Conservation (phyloP, 2,113 vertebrate genomes). For the Platysternon megacephalum region DNA sequence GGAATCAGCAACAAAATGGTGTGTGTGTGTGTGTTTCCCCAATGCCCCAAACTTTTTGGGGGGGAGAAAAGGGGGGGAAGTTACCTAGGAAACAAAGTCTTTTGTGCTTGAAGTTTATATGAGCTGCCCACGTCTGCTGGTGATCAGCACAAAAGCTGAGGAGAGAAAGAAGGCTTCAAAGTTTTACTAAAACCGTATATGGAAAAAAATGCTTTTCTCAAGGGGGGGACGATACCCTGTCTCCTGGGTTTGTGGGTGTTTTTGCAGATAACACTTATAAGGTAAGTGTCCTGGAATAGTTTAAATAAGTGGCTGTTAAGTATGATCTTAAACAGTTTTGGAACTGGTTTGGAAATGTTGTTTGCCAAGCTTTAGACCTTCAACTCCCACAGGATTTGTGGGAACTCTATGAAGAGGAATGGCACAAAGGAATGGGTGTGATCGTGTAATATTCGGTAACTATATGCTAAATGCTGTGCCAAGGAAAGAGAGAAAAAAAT, state of each 20-base stretch:
- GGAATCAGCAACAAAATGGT: constrained; percentile 79
- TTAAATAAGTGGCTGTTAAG: constrained; percentile 37
- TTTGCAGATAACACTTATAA: constrained; percentile 51
- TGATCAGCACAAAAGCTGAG: constrained; percentile 87
- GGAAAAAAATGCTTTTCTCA: constrained; percentile 62
- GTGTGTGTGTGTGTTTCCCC: constrained; percentile 54
- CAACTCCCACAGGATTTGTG: constrained; percentile 33
- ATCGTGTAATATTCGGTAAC: background rate
- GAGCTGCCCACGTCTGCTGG: constrained; percentile 85
- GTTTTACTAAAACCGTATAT: constrained; percentile 74
- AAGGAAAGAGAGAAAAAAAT: background rate
- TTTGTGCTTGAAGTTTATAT: constrained; percentile 90
- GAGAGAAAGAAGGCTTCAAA: constrained; percentile 77
- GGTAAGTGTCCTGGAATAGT: constrained; percentile 71
- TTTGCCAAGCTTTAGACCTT: constrained; percentile 33
- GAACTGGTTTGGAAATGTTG: background rate
- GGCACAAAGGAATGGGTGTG: constrained; percentile 32
- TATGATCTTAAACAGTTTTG: constrained; percentile 41
- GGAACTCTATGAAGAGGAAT: constrained; percentile 29
- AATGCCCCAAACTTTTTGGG: constrained; percentile 78
- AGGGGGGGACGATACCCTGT: constrained; percentile 30
- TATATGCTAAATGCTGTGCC: constrained; percentile 7
- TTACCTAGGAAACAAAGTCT: constrained; percentile 95
- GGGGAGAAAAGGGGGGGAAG: constrained; percentile 67
- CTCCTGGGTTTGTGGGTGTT: constrained; percentile 60